Base-by-base conservation (phyloP, 2,888 invertebrate species). In the Pristionchus entomophagus region DNA sequence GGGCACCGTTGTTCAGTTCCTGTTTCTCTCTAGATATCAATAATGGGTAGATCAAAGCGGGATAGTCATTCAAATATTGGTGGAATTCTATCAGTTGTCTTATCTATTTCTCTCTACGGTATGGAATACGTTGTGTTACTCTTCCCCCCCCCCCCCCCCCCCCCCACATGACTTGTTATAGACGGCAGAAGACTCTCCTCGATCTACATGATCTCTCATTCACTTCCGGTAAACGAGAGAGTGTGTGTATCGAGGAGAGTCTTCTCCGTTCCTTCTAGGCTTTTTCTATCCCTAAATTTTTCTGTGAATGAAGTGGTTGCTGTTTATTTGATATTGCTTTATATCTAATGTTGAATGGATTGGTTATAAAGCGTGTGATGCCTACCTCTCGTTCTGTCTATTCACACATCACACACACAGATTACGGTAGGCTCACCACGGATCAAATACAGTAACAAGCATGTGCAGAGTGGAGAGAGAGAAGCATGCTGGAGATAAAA, bases 331-430 rank as follows among this genome's bases (percentile, higher is more conserved):
- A n/a, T 19, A 73, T 73, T 32, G 73, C 41, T 69, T 69, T 69
- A 38, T 65, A 8, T 73, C 73, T 73, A 73, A 73, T 73, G 73
- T 73, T 73, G 73, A 73, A 73, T 73, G 73, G 73, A 73, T 73
- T 73, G 73, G 73, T 45, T 73, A 73, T 73, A 73, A 73, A 73
- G 73, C 32, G 73, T 73, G 73, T 32, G 73, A 73, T 73, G 73
- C 38, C 65, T 65, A 65, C 65, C 65, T 65, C 65, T 73, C 73
- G 38, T 73, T 73, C 41, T 73, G 41, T 6, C n/a, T 73, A 26
- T 73, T 41, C 73, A 45, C 45, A 73, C 73, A 73, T 45, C 38
- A 45, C 73, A 73, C n/a, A n/a, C 73, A 45, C 10, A 73, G 73
- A 65, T 5, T 65, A 65, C 65, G 65, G 65, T 65, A 65, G 38